Percentiles rank a stretch among this genome's conserved stretches.
phyloP scores from a whole-genome alignment of 1,140 invertebrate species.

The Calliopsis andreniformis region DNA sequence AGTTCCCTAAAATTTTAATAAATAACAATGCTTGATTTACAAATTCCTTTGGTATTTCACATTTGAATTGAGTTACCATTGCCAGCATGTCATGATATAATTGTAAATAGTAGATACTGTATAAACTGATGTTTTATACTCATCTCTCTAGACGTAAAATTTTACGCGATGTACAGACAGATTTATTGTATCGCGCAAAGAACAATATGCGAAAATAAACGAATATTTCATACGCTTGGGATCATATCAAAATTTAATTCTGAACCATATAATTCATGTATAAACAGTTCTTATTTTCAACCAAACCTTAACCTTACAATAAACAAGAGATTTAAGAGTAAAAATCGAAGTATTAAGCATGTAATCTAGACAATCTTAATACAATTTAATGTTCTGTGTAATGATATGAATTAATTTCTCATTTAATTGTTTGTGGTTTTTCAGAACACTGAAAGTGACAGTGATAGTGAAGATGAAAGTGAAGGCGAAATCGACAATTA shows the following conservation, averaged over 20 bases:
- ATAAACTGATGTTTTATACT: too few relatives aligned
- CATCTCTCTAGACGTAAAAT: background rate
- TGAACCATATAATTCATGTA: background rate
- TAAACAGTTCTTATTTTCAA: background rate
- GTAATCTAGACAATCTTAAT: slow-evolving; percentile 16
- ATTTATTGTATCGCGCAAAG: slow-evolving; percentile 1
- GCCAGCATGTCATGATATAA: too few relatives aligned
- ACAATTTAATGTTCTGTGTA: background rate
- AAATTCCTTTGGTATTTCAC: too few relatives aligned
- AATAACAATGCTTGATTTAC: too few relatives aligned
- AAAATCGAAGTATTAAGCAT: background rate
- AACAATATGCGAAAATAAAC: slow-evolving; percentile 1
- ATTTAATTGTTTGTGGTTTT: background rate
- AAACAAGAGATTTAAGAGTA: slow-evolving; percentile 24
- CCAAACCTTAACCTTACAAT: background rate
- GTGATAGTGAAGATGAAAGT: background rate
- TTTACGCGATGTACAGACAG: slow-evolving; percentile 5
- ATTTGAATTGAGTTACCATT: too few relatives aligned
- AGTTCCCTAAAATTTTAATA: too few relatives aligned
- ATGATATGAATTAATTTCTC: background rate
- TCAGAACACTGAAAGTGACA: background rate
- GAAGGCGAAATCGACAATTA: background rate
- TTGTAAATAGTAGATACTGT: too few relatives aligned
- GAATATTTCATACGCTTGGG: background rate
- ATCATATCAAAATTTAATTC: background rate